A percentile compares a stretch with the other conserved stretches of the same genome.
Evolutionary conservation across 2,888 invertebrate species (phyloP).

Genomic region (Druceiella hillmani): DNA sequence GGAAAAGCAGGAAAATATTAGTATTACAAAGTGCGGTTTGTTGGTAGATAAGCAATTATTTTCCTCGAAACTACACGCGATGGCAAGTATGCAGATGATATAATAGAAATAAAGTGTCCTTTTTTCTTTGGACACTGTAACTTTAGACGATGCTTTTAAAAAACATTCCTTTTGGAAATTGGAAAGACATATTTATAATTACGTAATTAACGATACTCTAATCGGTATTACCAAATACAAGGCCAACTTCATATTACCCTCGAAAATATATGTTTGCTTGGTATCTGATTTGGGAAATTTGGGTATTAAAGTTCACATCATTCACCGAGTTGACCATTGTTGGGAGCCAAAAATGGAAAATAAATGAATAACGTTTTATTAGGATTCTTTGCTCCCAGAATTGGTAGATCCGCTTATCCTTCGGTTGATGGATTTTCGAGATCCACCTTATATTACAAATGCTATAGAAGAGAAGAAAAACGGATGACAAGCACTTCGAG

Average conservation of each 20-base stretch:
- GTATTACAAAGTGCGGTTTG: constrained; percentile 10
- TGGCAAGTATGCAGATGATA: constrained; percentile 7
- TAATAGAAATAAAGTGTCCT: constrained; percentile 12
- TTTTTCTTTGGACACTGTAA: background rate
- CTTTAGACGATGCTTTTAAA: constrained; percentile 3
- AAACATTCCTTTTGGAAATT: constrained; percentile 3
- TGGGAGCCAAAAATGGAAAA: constrained; percentile 10
- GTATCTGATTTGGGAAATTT: constrained; percentile 8
- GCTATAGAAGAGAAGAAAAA: constrained; percentile 6
- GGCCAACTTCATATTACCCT: constrained; percentile 12
- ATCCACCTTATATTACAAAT: constrained; percentile 4
- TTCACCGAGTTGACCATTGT: constrained; percentile 9
- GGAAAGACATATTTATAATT: constrained; percentile 2
- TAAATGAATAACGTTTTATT: constrained; percentile 3
- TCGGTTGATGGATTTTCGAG: constrained; percentile 3
- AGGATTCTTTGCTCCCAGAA: background rate
- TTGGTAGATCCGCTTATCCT: background rate
- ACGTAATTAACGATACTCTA: constrained; percentile 4
- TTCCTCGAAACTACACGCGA: constrained; percentile 11
- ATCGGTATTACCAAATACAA: constrained; percentile 13
- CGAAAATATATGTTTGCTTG: constrained; percentile 9
- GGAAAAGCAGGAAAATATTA: constrained; percentile 8
- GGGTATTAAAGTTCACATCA: constrained; percentile 6
- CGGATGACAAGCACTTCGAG: background rate
- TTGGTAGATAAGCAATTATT: constrained; percentile 7